A percentile compares a stretch with the other conserved stretches of the same genome.
Conservation (phyloP, 2,797 vertebrate species). For the Nyctalus aviator region DNA sequence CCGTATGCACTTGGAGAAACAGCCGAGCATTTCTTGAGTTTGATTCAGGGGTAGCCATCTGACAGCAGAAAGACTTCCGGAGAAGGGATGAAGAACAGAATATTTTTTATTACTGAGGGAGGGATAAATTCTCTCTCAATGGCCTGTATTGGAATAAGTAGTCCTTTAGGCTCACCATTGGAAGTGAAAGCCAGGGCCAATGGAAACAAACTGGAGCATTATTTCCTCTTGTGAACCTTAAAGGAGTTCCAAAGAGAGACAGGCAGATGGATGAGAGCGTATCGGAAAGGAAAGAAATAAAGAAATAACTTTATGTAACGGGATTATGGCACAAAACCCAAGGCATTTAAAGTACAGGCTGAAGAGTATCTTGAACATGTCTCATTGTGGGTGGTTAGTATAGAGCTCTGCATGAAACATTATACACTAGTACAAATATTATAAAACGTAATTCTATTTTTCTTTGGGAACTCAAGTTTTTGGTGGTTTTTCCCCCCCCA, state of each 20-base stretch:
- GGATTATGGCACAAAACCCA: constrained; percentile 45
- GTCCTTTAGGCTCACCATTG: constrained; percentile 76
- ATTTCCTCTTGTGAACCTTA: constrained; percentile 73
- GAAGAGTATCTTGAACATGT: constrained; percentile 55
- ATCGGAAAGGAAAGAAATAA: constrained; percentile 75
- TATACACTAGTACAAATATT: background rate
- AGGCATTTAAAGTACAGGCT: constrained; percentile 64
- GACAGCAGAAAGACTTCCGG: constrained; percentile 56
- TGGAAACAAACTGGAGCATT: constrained; percentile 75
- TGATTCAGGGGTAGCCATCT: constrained; percentile 76
- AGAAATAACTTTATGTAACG: constrained; percentile 68
- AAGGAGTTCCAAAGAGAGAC: constrained; percentile 63
- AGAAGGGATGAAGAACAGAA: constrained; percentile 61
- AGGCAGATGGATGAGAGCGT: constrained; percentile 72
- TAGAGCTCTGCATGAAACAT: background rate
- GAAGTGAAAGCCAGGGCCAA: constrained; percentile 68
- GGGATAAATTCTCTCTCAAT: constrained; percentile 71
- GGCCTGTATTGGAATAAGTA: constrained; percentile 55
- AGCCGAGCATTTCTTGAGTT: constrained; percentile 62
- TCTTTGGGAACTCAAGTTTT: constrained; percentile 42
- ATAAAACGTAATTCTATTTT: constrained; percentile 58
- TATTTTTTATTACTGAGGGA: constrained; percentile 65
- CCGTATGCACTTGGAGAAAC: constrained; percentile 70
- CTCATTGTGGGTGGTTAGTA: background rate
- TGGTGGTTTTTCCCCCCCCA: too few relatives aligned